A percentile compares a stretch with the other conserved stretches of the same genome.
phyloP scores from a whole-genome alignment of 2,113 vertebrate species.

The Takifugu bimaculatus region DNA sequence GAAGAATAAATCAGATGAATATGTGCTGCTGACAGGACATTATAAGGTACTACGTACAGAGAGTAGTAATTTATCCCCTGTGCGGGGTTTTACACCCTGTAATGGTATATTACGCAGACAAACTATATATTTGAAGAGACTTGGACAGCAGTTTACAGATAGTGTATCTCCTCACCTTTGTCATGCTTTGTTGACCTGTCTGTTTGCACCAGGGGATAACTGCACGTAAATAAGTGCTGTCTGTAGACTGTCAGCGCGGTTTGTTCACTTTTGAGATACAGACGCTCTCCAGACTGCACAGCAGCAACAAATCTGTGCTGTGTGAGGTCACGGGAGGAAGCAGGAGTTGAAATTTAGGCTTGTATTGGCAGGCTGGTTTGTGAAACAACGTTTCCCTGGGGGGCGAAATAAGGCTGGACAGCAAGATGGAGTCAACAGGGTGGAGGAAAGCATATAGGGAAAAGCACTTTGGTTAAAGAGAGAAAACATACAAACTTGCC shows the following conservation, averaged over 20 bases:
- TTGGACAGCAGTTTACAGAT: slow-evolving; percentile 20
- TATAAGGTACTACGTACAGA: slow-evolving; percentile 4
- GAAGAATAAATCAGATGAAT: slow-evolving; percentile 57
- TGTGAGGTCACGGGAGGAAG: slow-evolving; percentile 13
- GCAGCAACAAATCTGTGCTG: slow-evolving; percentile 35
- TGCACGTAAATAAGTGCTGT: slow-evolving; percentile 57
- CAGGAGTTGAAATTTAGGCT: slow-evolving; percentile 30
- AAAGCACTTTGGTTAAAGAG: slow-evolving; percentile 35
- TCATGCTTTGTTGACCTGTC: slow-evolving; percentile 52
- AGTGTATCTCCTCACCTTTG: slow-evolving; percentile 38
- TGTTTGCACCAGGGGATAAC: slow-evolving; percentile 38
- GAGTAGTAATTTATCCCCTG: slow-evolving; percentile 10
- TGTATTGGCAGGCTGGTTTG: slow-evolving; percentile 27
- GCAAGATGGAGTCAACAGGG: slow-evolving; percentile 51
- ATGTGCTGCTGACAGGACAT: slow-evolving; percentile 55
- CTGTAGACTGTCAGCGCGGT: slow-evolving; percentile 40
- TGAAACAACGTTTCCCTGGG: slow-evolving; percentile 36
- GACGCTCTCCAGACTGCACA: slow-evolving; percentile 13
- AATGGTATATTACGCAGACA: slow-evolving; percentile 4
- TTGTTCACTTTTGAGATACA: slow-evolving; percentile 47
- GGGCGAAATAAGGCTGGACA: slow-evolving; percentile 31
- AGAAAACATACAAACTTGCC: slow-evolving; percentile 26
- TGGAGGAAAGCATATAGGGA: slow-evolving; percentile 34
- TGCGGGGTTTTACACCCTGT: slow-evolving; percentile 18
- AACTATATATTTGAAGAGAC: slow-evolving; percentile 19